Conservation (phyloP, 2,113 vertebrate genomes). For the Odocoileus hemionus region DNA sequence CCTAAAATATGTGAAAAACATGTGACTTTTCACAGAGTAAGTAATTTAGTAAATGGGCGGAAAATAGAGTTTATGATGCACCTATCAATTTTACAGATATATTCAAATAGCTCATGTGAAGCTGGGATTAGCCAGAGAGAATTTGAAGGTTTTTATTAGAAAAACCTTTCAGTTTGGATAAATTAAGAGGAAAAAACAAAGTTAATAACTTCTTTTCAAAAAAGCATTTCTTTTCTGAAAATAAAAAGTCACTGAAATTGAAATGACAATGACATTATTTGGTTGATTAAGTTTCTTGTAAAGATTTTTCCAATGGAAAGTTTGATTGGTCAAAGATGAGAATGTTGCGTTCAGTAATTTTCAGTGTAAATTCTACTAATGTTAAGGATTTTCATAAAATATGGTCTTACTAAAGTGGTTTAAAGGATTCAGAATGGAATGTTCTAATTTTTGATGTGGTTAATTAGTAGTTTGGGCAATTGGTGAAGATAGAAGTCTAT, state of each 20-base stretch:
- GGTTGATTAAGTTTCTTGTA: not conserved
- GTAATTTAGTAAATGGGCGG: not conserved
- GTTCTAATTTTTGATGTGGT: not conserved
- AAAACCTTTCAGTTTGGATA: not conserved
- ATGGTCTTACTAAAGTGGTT: not conserved
- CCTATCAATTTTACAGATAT: not conserved
- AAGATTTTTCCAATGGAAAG: not conserved
- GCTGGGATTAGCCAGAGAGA: not conserved
- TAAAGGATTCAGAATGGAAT: not conserved
- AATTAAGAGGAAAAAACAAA: not conserved
- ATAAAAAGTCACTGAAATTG: not conserved
- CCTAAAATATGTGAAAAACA: not conserved
- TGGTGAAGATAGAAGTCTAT: not conserved
- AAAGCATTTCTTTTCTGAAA: constrained; percentile 26
- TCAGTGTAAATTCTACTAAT: not conserved
- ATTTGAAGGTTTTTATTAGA: not conserved
- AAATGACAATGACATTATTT: not conserved
- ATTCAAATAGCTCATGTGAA: not conserved
- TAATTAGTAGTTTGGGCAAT: not conserved
- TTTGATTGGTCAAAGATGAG: not conserved
- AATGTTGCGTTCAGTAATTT: not conserved
- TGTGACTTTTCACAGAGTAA: not conserved
- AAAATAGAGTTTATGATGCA: not conserved
- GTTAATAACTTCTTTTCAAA: not conserved
- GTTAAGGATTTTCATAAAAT: not conserved